A percentile compares a stretch with the other conserved stretches of the same genome.
Conservation (phyloP, 2,797 vertebrate species). For the Ibycter americanus region DNA sequence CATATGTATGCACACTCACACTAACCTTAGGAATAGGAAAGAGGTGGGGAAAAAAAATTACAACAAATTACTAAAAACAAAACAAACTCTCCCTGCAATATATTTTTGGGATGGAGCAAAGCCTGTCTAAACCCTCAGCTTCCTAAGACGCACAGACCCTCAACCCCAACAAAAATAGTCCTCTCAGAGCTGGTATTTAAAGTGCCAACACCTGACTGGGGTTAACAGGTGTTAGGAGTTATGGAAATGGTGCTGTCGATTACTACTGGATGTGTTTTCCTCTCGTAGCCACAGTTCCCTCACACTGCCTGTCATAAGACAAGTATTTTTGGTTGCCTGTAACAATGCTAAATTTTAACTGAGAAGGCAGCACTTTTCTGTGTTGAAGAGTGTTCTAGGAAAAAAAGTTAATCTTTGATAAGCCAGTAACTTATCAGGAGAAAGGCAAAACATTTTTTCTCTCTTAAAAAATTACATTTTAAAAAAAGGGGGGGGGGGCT, state of each 20-base stretch:
- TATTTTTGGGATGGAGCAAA: fast-evolving
- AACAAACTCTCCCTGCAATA: fast-evolving
- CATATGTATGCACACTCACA: fast-evolving
- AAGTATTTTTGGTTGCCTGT: background rate
- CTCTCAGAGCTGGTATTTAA: background rate
- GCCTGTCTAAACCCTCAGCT: background rate
- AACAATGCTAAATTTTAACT: background rate
- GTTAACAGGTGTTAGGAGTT: background rate
- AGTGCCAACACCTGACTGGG: constrained; percentile 1
- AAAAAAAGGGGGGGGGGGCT: background rate
- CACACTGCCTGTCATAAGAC: fast-evolving
- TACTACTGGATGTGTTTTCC: background rate
- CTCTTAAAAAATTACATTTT: background rate
- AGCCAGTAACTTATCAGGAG: background rate
- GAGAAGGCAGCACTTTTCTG: background rate
- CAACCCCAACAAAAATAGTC: background rate
- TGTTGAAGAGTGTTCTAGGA: background rate
- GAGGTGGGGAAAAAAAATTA: fast-evolving
- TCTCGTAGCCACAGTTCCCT: background rate
- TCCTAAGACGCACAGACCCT: fast-evolving
- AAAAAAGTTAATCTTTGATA: background rate
- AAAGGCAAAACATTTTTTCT: background rate
- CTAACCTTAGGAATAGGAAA: fast-evolving
- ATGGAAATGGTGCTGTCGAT: background rate
- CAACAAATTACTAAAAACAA: background rate